phyloP scores from a whole-genome alignment of 2,888 invertebrate species.

The Philonicus albiceps region DNA sequence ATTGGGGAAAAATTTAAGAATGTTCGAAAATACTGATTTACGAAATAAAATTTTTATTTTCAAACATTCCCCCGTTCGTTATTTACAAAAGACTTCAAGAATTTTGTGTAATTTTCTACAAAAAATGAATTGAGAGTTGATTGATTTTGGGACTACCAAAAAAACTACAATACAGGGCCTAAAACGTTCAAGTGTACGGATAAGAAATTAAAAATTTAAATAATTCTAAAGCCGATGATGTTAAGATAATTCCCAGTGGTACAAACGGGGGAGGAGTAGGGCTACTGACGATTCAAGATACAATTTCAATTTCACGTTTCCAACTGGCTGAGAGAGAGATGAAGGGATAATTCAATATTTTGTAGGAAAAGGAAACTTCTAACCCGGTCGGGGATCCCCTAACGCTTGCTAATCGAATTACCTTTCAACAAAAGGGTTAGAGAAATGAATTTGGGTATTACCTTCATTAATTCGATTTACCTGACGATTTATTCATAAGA shows the following conservation, averaged over 20 bases:
- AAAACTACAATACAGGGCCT: neutral
- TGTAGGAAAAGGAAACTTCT: constrained; percentile 45
- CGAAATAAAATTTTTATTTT: neutral
- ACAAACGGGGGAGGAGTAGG: too few species aligned
- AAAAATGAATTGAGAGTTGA: neutral
- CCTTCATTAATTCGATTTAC: constrained; percentile 65
- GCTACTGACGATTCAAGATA: neutral
- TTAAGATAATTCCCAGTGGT: constrained; percentile 12
- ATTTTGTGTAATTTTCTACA: neutral
- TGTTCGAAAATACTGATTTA: neutral
- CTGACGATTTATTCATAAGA: constrained; percentile 65
- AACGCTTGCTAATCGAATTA: constrained; percentile 61
- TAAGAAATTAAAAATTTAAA: neutral
- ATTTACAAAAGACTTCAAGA: neutral
- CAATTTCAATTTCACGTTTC: constrained; percentile 29
- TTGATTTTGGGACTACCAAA: neutral
- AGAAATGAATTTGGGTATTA: constrained; percentile 65
- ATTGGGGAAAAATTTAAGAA: neutral
- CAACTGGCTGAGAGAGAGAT: constrained; percentile 6
- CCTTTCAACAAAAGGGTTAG: constrained; percentile 64
- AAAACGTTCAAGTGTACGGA: neutral
- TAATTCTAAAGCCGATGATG: neutral
- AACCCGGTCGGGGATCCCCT: constrained; percentile 50
- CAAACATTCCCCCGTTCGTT: neutral
- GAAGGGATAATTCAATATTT: constrained; percentile 41